A percentile compares a stretch with the other conserved stretches of the same genome.
Conservation (phyloP, 2,797 vertebrate species). For the Pangasius sanitwongsei region DNA sequence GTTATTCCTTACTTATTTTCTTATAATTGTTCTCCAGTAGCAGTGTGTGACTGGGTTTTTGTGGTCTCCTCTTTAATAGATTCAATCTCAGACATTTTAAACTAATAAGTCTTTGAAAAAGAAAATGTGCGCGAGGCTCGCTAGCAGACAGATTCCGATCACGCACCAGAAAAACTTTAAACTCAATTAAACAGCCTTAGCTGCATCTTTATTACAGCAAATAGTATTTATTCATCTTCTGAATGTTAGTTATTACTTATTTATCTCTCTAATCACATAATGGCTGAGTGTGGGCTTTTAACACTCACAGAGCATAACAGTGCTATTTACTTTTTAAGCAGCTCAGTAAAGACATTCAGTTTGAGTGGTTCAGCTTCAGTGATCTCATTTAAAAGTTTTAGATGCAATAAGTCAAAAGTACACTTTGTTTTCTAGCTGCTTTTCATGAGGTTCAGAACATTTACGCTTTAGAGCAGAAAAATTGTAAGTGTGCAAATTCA, state of each 20-base stretch:
- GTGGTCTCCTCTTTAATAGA: not conserved
- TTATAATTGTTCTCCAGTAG: not conserved
- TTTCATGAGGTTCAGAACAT: not conserved
- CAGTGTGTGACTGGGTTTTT: not conserved
- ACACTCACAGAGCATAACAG: not conserved
- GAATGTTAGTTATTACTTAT: slow-evolving; percentile 20
- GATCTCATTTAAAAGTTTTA: slow-evolving; percentile 24
- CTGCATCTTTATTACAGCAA: not conserved
- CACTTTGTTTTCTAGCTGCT: not conserved
- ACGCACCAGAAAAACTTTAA: not conserved
- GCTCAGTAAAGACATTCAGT: not conserved
- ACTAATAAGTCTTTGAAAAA: not conserved
- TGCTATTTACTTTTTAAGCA: slow-evolving; percentile 6
- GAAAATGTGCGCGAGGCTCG: not conserved
- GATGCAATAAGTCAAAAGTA: not conserved
- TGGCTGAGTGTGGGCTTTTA: slow-evolving; percentile 7
- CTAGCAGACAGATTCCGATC: not conserved
- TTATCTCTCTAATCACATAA: slow-evolving; percentile 34
- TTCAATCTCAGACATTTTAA: not conserved
- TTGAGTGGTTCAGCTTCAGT: slow-evolving; percentile 11
- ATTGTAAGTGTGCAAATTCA: not conserved
- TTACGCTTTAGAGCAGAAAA: not conserved
- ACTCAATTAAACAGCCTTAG: not conserved
- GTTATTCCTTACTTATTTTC: not conserved
- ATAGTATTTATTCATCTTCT: slow-evolving; percentile 5